Percentiles rank a stretch among this genome's conserved stretches.
phyloP scores from a whole-genome alignment of 2,888 invertebrate genomes.

The Chaetogeoica ovagalla region DNA sequence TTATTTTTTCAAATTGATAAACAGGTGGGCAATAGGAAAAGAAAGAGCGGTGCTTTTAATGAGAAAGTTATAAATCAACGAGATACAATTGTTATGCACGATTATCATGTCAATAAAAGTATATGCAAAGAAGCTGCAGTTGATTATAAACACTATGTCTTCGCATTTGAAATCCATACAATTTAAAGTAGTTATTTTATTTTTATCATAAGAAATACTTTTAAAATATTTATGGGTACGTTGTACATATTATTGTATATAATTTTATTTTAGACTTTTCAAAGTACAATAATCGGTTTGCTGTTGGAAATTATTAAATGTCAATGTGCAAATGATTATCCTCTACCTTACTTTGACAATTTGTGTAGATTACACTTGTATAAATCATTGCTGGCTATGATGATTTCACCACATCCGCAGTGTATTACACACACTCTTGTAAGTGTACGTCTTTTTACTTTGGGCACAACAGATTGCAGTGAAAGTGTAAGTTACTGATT shows the following conservation, averaged over 20 bases:
- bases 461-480: slow-evolving; percentile 39
- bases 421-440: slow-evolving; percentile 44
- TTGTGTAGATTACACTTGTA: slow-evolving; percentile 51
- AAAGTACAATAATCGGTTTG: slow-evolving; percentile 43
- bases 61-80: slow-evolving; percentile 42
- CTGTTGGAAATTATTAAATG: slow-evolving; percentile 44
- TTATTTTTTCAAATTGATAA: slow-evolving; percentile 21
- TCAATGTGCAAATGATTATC: slow-evolving; percentile 35
- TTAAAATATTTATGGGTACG: background rate
- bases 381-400: slow-evolving; percentile 47
- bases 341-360: slow-evolving; percentile 53
- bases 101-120: slow-evolving; percentile 36
- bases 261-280: slow-evolving; percentile 40
- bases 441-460: slow-evolving; percentile 50
- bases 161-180: slow-evolving; percentile 36
- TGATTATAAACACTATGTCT: slow-evolving; percentile 32
- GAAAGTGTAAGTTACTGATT: slow-evolving; percentile 36
- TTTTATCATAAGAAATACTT: slow-evolving; percentile 12
- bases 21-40: slow-evolving; percentile 39
- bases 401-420: slow-evolving; percentile 53
- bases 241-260: too few relatives aligned
- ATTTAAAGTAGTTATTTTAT: slow-evolving; percentile 36
- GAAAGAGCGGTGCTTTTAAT: slow-evolving; percentile 43
- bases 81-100: slow-evolving; percentile 45
- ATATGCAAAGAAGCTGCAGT: slow-evolving; percentile 36